Evolutionary conservation across 2,888 invertebrate species (phyloP), one percentile per base, ranked within the genome.

Genomic region (Sinhomidia bicolor): DNA sequence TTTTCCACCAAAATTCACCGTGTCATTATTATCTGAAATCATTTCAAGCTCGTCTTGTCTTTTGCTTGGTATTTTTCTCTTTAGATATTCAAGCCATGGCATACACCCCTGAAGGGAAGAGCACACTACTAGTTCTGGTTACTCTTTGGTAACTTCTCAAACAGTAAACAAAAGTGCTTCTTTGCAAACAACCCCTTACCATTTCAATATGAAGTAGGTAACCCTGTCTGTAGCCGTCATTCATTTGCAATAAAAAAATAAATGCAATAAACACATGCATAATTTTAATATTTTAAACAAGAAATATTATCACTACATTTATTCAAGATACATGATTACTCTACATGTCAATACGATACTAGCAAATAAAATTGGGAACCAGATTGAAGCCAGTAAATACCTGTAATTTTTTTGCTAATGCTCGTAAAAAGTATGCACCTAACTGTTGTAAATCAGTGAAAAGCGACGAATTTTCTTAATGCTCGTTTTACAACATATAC

Each of bases 1-100:
- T 86, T 86, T 81, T 81, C 57, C 87, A 74, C 47, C 6, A 81
- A 81, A 81, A 81, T 87, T 60, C 36, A 87, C 87, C 87, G 44
- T 87, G 74, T 86, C 74, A 86, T 81, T 74, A 86, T 81, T 74
- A 81, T 54, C 17, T 54, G 10, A 54, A 51, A 29, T 62, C 26
- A 32, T n/a, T n/a, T 60, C 47, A 60, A 60, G 78, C 68, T 41
- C 62, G 65, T 47, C 74, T 74, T 47, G 47, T 47, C 9, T 62
- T 60, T 60, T 12, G 60, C n/a, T 29, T 51, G 68, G n/a, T n/a
- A n/a, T 47, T 54, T 71, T 51, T 54, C 26, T 78, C 23, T 54
- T 54, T 17, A 36, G 10, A 62, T 54, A 47, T 23, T n/a, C n/a
- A 74, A 26, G 9, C 14, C 6, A 29, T 57, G 62, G 44, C 62